Base-by-base conservation (phyloP, 2,797 vertebrate species). In the Neomorphus geoffroyi region DNA sequence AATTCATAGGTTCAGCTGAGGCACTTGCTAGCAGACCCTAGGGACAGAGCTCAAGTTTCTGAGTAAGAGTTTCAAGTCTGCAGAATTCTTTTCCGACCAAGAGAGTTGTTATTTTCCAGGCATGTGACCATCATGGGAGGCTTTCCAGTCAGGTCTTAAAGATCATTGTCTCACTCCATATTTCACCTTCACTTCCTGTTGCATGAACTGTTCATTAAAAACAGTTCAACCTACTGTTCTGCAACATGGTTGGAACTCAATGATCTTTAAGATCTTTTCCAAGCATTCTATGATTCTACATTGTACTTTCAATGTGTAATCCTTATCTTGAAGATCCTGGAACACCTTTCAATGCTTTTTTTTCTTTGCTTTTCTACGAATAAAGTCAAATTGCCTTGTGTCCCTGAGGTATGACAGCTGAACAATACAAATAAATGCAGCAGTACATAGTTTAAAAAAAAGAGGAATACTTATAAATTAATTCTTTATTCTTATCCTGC, bases 41-140 rank as follows among this genome's bases (percentile, higher is more conserved):
- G 16, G 18, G 48, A 19, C 21, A 79, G 33, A 91, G 17, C 5
- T 80, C 10, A 46, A 45, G 12, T 8, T 10, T 62, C 81, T 32
- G 11, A 82, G 10, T 6, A 58, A 43, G 5, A 10, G 11, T 57
- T 57, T 69, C 45, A 53, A 19, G 6, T 64, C 12, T 56, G n/a
- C 43, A 77, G n/a, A 77, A 72, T 13, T 48, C 46, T 48, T 48
- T 48, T 46, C 46, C n/a, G 17, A 77, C 13, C 1, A 4, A 45
- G 28, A 62, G 7, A 45, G 33, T 3, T 61, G 16, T 13, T 7
- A 2, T 39, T 45, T 77, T 77, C 48, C 67, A 12, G 6, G 12
- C 12, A 4, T 10, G 9, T 32, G 39, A 30, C 41, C 6, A 3
- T 5, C 3, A 8, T 41, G 4, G n/a, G 28, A 54, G 14, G 2